Evolutionary conservation across 2,797 vertebrate genomes (phyloP).

Genomic region (Falco peregrinus): DNA sequence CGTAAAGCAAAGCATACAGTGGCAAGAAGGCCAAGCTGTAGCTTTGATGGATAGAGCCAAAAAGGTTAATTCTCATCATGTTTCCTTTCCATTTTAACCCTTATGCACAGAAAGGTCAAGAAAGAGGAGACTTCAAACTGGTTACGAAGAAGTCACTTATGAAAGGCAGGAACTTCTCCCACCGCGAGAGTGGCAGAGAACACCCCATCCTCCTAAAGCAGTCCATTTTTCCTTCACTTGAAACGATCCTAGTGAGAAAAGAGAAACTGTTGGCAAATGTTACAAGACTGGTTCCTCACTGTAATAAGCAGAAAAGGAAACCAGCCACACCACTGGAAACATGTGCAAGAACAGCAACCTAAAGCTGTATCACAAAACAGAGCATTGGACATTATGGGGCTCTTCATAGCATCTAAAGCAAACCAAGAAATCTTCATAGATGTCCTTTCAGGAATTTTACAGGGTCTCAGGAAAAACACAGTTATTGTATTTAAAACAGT

Average conservation of each 20-base stretch:
- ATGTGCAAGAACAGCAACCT: background rate
- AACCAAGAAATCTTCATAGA: background rate
- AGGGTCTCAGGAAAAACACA: background rate
- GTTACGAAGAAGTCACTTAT: background rate
- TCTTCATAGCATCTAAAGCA: background rate
- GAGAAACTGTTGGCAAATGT: background rate
- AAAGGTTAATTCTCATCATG: background rate
- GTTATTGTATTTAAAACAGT: background rate
- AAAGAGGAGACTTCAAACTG: background rate
- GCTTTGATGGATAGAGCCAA: background rate
- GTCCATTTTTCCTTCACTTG: background rate
- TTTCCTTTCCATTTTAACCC: background rate
- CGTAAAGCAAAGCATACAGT: background rate
- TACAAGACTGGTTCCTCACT: background rate
- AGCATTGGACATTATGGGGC: background rate
- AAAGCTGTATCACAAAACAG: background rate
- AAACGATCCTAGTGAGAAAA: background rate
- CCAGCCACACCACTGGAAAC: background rate
- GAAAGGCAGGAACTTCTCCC: background rate
- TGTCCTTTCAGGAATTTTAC: background rate
- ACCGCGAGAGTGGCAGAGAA: background rate
- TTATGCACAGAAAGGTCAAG: background rate
- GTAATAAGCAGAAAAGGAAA: background rate
- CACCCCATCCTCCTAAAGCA: background rate
- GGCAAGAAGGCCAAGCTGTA: background rate